Evolutionary conservation across 2,888 invertebrate species (phyloP), one percentile per base, ranked within the genome.

Genomic region (Ellobium chinense): DNA sequence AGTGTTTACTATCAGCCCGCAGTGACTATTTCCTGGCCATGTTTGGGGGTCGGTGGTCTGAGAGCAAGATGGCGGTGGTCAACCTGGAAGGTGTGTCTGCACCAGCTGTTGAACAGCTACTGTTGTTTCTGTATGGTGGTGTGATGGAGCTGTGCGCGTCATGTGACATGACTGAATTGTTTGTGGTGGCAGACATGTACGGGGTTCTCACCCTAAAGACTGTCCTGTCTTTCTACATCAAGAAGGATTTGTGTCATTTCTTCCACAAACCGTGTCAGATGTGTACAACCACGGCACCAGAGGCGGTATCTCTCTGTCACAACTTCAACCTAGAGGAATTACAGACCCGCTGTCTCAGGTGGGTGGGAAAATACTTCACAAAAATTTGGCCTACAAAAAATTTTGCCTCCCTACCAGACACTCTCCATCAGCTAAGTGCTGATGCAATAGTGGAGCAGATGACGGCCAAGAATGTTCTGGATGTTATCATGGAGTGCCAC

Each of bases 51-150:
- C 96, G 96, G 80, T 97, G 96, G 95, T 95, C 96, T 36, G 96
- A 97, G 90, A 95, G 94, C 89, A 95, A 95, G 79, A 96, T 96
- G 62, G 96, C 97, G 91, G 95, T 96, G 3, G 97, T 97, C 80
- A 95, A 95, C n/a, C 93, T 97, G 80, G 96, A 97, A 89, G 97
- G 97, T 29, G 79, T 87, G 1, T 82, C 83, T 0, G 78, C 84
- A 5, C 70, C 60, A 54, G 85, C 96, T 95, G 97, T 98, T 3
- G 96, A 97, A 93, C 98, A 98, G 94, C 96, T 97, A 0, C 93
- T 99, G 82, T 96, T 97, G 88, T 98, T 98, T 92, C 97, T 99
- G 85, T 99, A 99, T 91, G 98, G 98, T 82, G 98, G 98, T 2
- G 96, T 97, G 37, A 96, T 97, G 56, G 74, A 66, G n/a, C 37